Percentiles rank a stretch among this genome's conserved stretches.
Evolutionary conservation across 2,888 invertebrate genomes (phyloP).

Genomic region (Mythimna vitellina): DNA sequence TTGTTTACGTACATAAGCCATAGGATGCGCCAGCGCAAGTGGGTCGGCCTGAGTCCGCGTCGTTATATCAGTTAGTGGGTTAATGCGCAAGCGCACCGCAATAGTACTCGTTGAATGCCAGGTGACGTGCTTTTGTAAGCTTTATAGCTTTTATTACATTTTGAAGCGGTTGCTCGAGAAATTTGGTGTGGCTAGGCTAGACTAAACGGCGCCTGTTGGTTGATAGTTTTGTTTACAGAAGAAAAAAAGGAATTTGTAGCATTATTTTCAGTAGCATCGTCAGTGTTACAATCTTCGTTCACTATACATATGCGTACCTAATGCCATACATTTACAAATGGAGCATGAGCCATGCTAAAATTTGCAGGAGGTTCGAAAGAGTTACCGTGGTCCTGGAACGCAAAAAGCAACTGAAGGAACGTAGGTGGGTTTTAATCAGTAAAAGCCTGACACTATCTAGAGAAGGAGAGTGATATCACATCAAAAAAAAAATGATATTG

Average conservation of each 20-base stretch:
- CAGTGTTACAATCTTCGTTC: background rate
- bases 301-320: too few relatives aligned
- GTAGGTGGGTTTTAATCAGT: too few relatives aligned
- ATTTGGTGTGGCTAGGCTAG: slow-evolving; percentile 11
- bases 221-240: background rate
- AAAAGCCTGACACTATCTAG: too few relatives aligned
- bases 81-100: slow-evolving; percentile 66
- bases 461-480: too few relatives aligned
- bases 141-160: slow-evolving; percentile 44
- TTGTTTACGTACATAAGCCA: slow-evolving; percentile 70
- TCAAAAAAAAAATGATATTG: background rate
- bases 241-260: background rate
- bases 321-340: too few relatives aligned
- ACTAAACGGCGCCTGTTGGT: slow-evolving; percentile 6
- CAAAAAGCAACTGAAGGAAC: too few relatives aligned
- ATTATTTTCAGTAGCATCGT: too few relatives aligned
- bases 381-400: too few relatives aligned
- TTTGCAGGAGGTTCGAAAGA: too few relatives aligned
- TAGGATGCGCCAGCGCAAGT: slow-evolving; percentile 66
- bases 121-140: slow-evolving; percentile 60
- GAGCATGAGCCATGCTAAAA: too few relatives aligned
- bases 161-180: background rate
- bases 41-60: slow-evolving; percentile 66
- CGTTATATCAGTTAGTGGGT: slow-evolving; percentile 70
- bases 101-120: slow-evolving; percentile 67